Evolutionary conservation across 2,113 vertebrate species (phyloP), one percentile per base, ranked within the genome.

Genomic region (Datnioides undecimradiatus): DNA sequence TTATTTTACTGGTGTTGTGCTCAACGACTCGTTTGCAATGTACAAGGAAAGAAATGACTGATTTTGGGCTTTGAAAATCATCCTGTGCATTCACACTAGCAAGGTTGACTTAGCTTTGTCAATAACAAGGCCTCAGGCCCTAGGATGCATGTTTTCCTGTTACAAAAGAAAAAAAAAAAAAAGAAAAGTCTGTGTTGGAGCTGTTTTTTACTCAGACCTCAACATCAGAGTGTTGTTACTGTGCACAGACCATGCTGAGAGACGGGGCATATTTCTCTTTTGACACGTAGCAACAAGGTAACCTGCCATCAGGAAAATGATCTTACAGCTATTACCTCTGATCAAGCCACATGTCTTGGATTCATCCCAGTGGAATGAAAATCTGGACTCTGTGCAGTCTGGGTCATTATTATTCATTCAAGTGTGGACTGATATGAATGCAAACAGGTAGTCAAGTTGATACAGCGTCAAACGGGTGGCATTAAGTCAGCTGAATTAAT

Each of bases 61-160:
- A 79, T 82, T 63, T 59, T 51, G 73, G 67, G 76, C 67, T 87
- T 79, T 83, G 41, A 86, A 86, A 86, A 45, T 80, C 67, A 46
- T 88, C 34, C 54, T 66, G 49, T 51, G 27, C 43, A 46, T 76
- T 82, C 71, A 69, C 65, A 86, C 75, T 43, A 73, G 68, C 64
- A 58, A 72, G 72, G 83, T 57, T 73, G 79, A 73, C 78, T 78
- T 80, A 83, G 68, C 58, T 80, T 57, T 79, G 82, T 80, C 82
- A 76, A 89, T 82, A 87, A 89, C 91, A 91, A 88, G 90, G 81
- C 70, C 54, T 85, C 65, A 65, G 77, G 79, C 82, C 86, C 46
- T 73, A 67, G 86, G 81, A 83, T 85, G 68, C 71, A 70, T 85
- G 88, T 87, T 87, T 67, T 66, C 16, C 33, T 40, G 23, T 49